Evolutionary conservation across 2,113 vertebrate species (phyloP).

Genomic region (Prionailurus viverrinus): DNA sequence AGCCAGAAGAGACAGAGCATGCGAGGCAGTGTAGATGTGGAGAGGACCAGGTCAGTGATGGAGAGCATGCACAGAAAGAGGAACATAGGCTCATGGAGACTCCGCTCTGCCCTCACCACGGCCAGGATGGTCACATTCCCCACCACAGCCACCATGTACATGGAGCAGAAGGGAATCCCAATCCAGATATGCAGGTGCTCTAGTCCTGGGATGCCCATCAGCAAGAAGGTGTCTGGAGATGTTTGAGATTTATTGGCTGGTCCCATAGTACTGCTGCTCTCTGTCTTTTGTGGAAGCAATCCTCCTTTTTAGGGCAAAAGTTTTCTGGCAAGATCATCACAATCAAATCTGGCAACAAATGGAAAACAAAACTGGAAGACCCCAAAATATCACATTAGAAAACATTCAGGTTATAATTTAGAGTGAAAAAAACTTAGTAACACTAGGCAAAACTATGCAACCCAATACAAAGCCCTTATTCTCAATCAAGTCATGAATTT

Average conservation of each 20-base stretch:
- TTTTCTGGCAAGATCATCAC: not conserved
- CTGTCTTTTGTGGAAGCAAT: not conserved
- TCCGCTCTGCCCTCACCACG: conserved; percentile 62
- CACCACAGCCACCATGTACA: conserved; percentile 54
- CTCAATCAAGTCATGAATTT: not conserved
- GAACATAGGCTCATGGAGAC: conserved; percentile 84
- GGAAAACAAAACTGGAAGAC: not conserved
- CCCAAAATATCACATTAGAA: not conserved
- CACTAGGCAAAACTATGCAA: not conserved
- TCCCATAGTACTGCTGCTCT: not conserved
- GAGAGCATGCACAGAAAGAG: conserved; percentile 75
- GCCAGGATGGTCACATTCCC: conserved; percentile 71
- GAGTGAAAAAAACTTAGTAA: not conserved
- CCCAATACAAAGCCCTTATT: not conserved
- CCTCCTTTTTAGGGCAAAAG: fast-evolving
- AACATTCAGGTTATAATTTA: not conserved
- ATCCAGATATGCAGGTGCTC: conserved; percentile 74
- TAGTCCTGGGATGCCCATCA: conserved; percentile 80
- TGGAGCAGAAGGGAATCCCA: conserved; percentile 70
- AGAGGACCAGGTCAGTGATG: conserved; percentile 63
- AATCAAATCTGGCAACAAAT: not conserved
- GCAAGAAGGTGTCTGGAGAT: not conserved
- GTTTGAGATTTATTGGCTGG: conserved; percentile 76
- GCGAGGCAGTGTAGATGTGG: conserved; percentile 64
- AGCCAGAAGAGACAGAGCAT: conserved; percentile 77